phyloP scores from a whole-genome alignment of 2,888 invertebrate species.

The Minunthozetes semirufus region DNA sequence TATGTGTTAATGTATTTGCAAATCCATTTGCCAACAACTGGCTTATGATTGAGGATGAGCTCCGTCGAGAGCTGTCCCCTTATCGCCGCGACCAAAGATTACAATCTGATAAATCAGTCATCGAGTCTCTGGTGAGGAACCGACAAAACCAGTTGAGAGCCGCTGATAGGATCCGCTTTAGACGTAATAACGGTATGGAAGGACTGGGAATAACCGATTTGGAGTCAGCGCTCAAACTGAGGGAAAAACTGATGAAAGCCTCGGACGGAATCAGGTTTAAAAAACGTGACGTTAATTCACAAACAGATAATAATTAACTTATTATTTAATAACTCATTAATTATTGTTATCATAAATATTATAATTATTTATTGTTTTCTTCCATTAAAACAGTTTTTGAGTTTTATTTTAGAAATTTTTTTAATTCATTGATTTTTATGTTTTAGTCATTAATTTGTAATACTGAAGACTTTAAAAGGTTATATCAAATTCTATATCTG shows the following conservation, averaged over 20 bases:
- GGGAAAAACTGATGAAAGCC: slow-evolving; percentile 22
- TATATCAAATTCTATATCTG: no score
- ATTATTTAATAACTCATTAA: not conserved
- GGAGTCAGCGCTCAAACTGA: slow-evolving; percentile 10
- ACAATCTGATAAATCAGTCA: slow-evolving; percentile 4
- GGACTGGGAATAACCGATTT: not conserved
- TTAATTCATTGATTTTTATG: no score
- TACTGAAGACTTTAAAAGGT: no score
- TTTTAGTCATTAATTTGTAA: no score
- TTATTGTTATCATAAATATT: not conserved
- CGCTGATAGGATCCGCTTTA: slow-evolving; percentile 3
- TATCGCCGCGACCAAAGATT: slow-evolving; percentile 13
- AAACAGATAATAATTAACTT: not conserved
- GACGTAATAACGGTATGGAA: not conserved
- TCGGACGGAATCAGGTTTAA: slow-evolving; percentile 22
- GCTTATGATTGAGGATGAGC: slow-evolving; percentile 1
- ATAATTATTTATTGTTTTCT: not conserved
- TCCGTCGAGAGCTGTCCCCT: not conserved
- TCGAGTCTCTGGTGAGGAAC: slow-evolving; percentile 1
- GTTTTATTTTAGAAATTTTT: no score
- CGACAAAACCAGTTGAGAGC: slow-evolving; percentile 16
- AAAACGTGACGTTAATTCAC: not conserved
- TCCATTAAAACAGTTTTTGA: no score
- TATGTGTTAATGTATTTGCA: slow-evolving; percentile 16
- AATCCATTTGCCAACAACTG: slow-evolving; percentile 22